Evolutionary conservation across 2,113 vertebrate species (phyloP), one percentile per base, ranked within the genome.

Genomic region (Tiliqua scincoides): DNA sequence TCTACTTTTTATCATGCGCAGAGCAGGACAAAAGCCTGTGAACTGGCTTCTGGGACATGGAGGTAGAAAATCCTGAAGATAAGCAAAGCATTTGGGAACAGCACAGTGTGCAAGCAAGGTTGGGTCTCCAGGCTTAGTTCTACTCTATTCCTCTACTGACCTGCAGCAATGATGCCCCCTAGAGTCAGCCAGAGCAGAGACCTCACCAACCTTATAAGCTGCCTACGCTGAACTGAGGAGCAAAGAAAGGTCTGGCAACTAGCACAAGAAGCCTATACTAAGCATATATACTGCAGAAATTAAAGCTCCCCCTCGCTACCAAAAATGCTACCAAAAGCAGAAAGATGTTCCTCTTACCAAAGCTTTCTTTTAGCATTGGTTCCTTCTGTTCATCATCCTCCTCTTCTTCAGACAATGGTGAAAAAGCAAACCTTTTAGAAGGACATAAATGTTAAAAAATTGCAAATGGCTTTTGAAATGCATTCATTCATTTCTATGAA

Each of bases 331-430:
- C 3, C n/a, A 40, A n/a, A 54, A 85, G 59, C 3, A 61, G 62
- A 81, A 43, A 18, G 8, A 27, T 8, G 25, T 43, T 80, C 61
- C 72, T 86, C 83, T 80, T 91, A 93, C 99, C 99, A 91, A 98
- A 99, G 72, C 98, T 98, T 95, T 99, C 98, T 89, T 98, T 99
- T 83, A 99, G 92, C 99, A 99, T 99, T 30, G 98, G 99, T 77
- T 99, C 98, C 92, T 99, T 99, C 86, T 97, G 98, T 65, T 99
- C 98, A 87, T 97, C 96, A 2, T 97, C 97, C 0, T 99, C 98
- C 0, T 99, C 98, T 65, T 99, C 98, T 63, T 99, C 98, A 18
- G 98, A 98, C 63, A 99, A 96, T 25, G 98, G 98, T 91, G 98
- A 99, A 94, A 99, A 99, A 83, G 99, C 99, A 96, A 99, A 99